Base-by-base conservation (phyloP, 2,797 vertebrate species). In the Periophthalmus magnuspinnatus region DNA sequence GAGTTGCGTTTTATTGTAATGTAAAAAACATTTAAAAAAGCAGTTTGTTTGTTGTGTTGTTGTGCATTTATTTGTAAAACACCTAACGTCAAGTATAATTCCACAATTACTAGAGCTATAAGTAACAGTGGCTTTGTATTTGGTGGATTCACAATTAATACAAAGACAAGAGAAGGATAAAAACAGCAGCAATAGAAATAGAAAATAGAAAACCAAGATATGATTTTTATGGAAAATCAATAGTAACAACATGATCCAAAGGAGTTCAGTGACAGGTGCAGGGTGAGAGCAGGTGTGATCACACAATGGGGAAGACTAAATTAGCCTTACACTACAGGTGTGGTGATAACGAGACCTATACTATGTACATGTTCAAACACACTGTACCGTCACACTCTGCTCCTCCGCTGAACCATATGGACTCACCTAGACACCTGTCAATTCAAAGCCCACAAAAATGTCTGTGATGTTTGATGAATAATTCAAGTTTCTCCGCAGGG, bases 241-340 rank as follows among this genome's bases (percentile, higher is more conserved):
- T 69, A 54, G 52, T 61, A 65, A 41, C 58, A 9, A 67, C 21
- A 58, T 16, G 64, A 71, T 5, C 69, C 64, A 77, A 61, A 77
- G 80, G 79, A 80, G 76, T 58, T 85, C 76, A 77, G 76, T 89
- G 89, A 90, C 91, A 93, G 91, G 84, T 93, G 91, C 76, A 71
- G 69, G 70, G 81, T 85, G 84, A 80, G 83, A 92, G 89, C 89
- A 93, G 91, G 88, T 93, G 87, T 80, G 78, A 89, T 69, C 56
- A 69, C 78, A 67, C 65, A 65, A 77, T 77, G 55, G 82, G 87
- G 68, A 64, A 84, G 81, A 86, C 87, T 85, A 91, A 91, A 90
- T 93, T 92, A 91, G 79, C 81, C 70, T 60, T 81, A 86, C 59
- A 13, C 58, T 36, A 19, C 80, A 81, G 85, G 89, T 76, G 72